A percentile compares a stretch with the other conserved stretches of the same genome.
Conservation (phyloP, 1,140 invertebrate genomes). For the Neocloeon triangulifer region DNA sequence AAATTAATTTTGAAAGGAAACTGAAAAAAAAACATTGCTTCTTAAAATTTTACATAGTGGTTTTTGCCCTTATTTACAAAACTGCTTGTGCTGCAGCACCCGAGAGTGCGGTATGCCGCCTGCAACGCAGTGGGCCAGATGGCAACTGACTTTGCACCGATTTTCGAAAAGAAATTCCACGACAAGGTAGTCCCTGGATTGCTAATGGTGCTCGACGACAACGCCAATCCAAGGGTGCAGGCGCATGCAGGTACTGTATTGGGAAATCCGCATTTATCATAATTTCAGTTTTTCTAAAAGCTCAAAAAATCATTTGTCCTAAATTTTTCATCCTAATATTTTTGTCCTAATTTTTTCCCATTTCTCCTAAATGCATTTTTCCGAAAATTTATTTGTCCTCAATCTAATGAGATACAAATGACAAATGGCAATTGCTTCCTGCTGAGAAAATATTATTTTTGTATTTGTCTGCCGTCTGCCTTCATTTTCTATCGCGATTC, state of each 20-base stretch:
- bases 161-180: constrained; percentile 96
- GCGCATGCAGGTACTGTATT: constrained; percentile 41
- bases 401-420: too few relatives aligned
- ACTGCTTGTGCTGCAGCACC: constrained; percentile 65
- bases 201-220: constrained; percentile 75
- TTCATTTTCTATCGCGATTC: too few relatives aligned
- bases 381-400: too few relatives aligned
- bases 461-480: too few relatives aligned
- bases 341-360: too few relatives aligned
- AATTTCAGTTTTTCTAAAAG: too few relatives aligned
- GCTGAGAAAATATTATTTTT: too few relatives aligned
- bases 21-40: constrained; percentile 8
- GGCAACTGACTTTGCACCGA: constrained; percentile 93
- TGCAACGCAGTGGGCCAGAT: constrained; percentile 99
- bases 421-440: too few relatives aligned
- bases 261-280: neutral
- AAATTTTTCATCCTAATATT: too few relatives aligned
- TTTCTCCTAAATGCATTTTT: too few relatives aligned
- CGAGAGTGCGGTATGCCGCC: constrained; percentile 82
- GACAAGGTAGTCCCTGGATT: constrained; percentile 79
- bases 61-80: too few relatives aligned
- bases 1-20: neutral
- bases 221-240: constrained; percentile 81
- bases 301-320: too few relatives aligned
- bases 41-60: constrained; percentile 6